Conservation (phyloP, 2,888 invertebrate genomes). For the Furcula furcula region DNA sequence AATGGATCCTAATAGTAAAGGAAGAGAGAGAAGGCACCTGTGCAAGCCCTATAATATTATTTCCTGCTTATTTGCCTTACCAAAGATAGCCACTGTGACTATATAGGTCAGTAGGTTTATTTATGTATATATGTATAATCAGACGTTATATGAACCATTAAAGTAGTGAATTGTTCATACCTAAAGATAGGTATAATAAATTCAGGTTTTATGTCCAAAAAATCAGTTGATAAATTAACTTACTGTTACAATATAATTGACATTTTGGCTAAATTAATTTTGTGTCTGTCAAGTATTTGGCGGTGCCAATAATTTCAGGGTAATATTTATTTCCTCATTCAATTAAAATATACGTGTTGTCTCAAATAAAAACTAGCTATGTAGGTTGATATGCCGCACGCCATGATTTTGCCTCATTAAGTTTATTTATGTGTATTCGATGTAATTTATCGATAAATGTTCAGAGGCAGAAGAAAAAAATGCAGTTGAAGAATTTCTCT, state of each 20-base stretch:
- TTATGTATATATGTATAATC: no score
- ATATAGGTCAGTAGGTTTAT: no score
- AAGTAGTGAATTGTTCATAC: no score
- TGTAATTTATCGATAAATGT: slow-evolving; percentile 66
- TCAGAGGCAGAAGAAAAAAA: slow-evolving; percentile 52
- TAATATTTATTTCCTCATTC: slow-evolving; percentile 29
- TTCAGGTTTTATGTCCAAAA: no score
- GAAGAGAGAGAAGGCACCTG: no score
- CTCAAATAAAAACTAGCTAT: slow-evolving; percentile 40
- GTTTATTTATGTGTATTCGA: slow-evolving; percentile 64
- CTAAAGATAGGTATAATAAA: no score
- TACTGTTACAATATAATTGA: slow-evolving; percentile 3
- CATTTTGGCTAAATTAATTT: slow-evolving; percentile 6
- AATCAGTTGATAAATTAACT: slow-evolving; percentile 1
- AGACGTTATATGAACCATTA: no score
- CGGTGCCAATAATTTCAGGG: slow-evolving; percentile 20
- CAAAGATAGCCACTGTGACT: no score
- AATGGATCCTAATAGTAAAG: no score
- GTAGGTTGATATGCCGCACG: slow-evolving; percentile 41
- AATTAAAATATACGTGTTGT: slow-evolving; percentile 41
- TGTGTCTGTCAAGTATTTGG: slow-evolving; percentile 16
- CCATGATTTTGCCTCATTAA: slow-evolving; percentile 68
- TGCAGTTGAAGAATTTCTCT: slow-evolving; percentile 54
- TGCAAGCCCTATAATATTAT: no score
- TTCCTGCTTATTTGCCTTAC: no score